Evolutionary conservation across 2,113 vertebrate genomes (phyloP).

Genomic region (Alces alces): DNA sequence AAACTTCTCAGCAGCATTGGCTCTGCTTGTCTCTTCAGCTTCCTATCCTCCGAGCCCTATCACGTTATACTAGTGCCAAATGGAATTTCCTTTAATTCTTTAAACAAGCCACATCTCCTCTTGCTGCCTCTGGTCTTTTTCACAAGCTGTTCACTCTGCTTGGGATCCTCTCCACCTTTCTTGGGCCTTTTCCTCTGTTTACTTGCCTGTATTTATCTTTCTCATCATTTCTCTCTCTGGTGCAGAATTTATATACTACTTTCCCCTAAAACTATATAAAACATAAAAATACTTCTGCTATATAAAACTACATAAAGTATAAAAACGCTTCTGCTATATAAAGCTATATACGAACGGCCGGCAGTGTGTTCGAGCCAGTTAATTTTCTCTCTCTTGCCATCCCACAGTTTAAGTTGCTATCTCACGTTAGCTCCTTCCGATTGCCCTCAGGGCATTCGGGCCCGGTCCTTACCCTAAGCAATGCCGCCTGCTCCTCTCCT

Average conservation of each 20-base stretch:
- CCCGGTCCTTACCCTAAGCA: too few relatives aligned
- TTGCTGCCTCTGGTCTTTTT: slow-evolving; percentile 9
- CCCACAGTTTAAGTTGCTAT: too few relatives aligned
- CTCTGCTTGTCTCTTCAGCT: slow-evolving; percentile 21
- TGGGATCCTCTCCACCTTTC: background rate
- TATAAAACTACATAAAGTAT: background rate
- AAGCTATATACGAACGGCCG: background rate
- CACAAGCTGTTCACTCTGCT: background rate
- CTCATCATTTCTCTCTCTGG: background rate
- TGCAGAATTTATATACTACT: background rate
- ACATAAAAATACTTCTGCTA: background rate
- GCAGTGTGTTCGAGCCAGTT: too few relatives aligned
- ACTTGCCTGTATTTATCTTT: background rate
- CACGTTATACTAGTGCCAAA: background rate
- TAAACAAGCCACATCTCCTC: background rate
- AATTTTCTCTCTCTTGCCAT: too few relatives aligned
- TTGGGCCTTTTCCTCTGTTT: background rate
- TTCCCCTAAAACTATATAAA: background rate
- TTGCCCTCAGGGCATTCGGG: too few relatives aligned
- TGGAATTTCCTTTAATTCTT: slow-evolving; percentile 55
- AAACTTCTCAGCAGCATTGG: background rate
- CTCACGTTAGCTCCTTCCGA: too few relatives aligned
- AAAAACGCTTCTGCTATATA: background rate
- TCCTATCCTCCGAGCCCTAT: background rate
- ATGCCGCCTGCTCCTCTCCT: too few relatives aligned